Base-by-base conservation (phyloP, 2,888 invertebrate species). In the Unio pictorum region DNA sequence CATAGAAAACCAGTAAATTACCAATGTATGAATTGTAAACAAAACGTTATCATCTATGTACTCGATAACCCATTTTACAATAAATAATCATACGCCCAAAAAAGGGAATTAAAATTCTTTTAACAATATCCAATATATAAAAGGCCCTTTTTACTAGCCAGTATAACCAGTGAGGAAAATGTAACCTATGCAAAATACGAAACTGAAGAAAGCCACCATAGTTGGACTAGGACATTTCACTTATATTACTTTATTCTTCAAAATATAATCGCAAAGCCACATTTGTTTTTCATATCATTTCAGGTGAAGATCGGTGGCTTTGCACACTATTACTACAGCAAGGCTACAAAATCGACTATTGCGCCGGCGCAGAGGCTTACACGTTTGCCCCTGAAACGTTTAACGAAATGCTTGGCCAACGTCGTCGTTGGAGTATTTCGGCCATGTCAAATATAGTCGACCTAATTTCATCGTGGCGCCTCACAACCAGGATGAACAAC, bases 231-330 rank as follows among this genome's bases (percentile, higher is more conserved):
- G 15, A 45, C 15, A 15, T 15, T 59, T 18, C 26, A 17, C 15
- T 17, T 17, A 6, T 26, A 4, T 5, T 17, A 17, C 15, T 18
- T 59, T 30, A 4, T 18, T n/a, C n/a, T 8, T 34, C 11, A 61
- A 4, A 4, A 11, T 7, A 3, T 61, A 8, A 34, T 61, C 34
- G 23, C 61, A 45, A 45, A 3, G 45, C 0, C 15, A 15, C 3
- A 11, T 45, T 45, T 15, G 45, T 45, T 23, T 15, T 20, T 45
- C 15, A 15, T 45, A 45, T 45, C 60, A 20, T 67, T 75, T 26
- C 67, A 86, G 88, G 91, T 55, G 87, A 87, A 69, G 87, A 87
- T 71, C 74, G 87, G 45, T 87, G 87, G 87, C 74, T 87, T 34
- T 87, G 86, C 72, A 87, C 87, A 0, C 70, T 87, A 20, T 69